Percentiles rank a stretch among this genome's conserved stretches.
Evolutionary conservation across 2,113 vertebrate species (phyloP).

Genomic region (Gambusia affinis): DNA sequence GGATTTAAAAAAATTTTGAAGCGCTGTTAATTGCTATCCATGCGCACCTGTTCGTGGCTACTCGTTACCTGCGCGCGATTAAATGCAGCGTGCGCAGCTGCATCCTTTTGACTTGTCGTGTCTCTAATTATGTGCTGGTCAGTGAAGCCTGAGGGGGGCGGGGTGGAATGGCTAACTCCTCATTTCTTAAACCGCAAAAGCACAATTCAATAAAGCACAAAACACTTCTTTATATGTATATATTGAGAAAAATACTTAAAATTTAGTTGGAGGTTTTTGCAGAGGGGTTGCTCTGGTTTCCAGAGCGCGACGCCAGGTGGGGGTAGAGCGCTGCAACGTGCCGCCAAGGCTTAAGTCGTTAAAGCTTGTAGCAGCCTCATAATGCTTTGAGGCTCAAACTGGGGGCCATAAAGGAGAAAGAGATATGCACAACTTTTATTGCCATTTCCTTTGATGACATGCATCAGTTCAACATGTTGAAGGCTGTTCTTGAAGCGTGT

Average conservation of each 20-base stretch:
- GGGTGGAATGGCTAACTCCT: background rate
- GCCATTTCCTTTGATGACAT: background rate
- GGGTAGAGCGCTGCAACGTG: conserved; percentile 79
- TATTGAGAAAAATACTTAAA: background rate
- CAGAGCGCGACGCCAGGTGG: conserved; percentile 79
- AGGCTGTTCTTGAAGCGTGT: too few relatives aligned
- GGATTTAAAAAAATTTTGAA: background rate
- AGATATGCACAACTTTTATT: background rate
- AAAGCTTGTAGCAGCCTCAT: conserved; percentile 25
- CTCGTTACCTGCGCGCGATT: background rate
- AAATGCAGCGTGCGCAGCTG: background rate
- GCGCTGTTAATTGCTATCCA: conserved; percentile 14
- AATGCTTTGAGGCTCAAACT: background rate
- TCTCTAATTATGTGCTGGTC: conserved; percentile 20
- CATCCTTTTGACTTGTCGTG: background rate
- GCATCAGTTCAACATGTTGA: background rate
- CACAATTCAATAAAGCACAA: too few relatives aligned
- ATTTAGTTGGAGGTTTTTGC: conserved; percentile 26
- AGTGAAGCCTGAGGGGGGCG: conserved; percentile 10
- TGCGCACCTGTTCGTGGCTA: conserved; percentile 4
- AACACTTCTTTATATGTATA: too few relatives aligned
- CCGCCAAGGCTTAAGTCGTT: conserved; percentile 36
- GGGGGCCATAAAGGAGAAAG: too few relatives aligned
- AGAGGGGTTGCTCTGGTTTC: conserved; percentile 40
- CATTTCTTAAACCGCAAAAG: background rate